Evolutionary conservation across 2,888 invertebrate species (phyloP), one percentile per base, ranked within the genome.

Genomic region (Callimorpha dominula): DNA sequence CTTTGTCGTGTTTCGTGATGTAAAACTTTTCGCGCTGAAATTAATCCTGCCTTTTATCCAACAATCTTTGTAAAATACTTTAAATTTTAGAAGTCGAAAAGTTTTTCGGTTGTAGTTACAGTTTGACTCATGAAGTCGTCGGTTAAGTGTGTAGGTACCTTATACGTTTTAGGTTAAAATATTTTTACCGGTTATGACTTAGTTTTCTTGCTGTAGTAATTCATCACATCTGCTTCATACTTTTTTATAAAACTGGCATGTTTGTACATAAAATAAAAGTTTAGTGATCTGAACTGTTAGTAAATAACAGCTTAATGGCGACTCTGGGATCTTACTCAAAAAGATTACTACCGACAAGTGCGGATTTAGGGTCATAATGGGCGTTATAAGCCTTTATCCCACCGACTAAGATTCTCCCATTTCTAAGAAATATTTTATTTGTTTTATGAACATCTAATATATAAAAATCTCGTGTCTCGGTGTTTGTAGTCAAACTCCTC

Each of bases 21-120:
- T 88, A 87, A 88, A 93, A 93, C 89, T 93, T 93, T 91, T 89
- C 86, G 78, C 85, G 84, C 86, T 90, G 87, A 93, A 92, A 93
- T 92, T 91, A 92, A 92, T 90, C 91, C 89, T 85, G 82, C 83
- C 84, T 85, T 86, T 85, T 88, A 88, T 88, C 87, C 83, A 80
- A 87, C 87, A 89, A 90, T 90, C 90, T 91, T 89, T 87, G 85
- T 81, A 82, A 85, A 89, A 88, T 87, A 87, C 88, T 80, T 77
- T 80, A 73, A 74, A 88, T 87, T 86, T 86, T 78, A 80, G 77
- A 83, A 85, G 77, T 77, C 76, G 79, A 76, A 72, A 78, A 71
- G 70, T 65, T 71, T 49, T 65, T 74, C 75, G 67, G 74, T 81
- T 80, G 76, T 79, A 77, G 78, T 81, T 77, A 72, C 74, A 79